phyloP scores from a whole-genome alignment of 2,113 vertebrate genomes.

The Gasterosteus nipponicus region DNA sequence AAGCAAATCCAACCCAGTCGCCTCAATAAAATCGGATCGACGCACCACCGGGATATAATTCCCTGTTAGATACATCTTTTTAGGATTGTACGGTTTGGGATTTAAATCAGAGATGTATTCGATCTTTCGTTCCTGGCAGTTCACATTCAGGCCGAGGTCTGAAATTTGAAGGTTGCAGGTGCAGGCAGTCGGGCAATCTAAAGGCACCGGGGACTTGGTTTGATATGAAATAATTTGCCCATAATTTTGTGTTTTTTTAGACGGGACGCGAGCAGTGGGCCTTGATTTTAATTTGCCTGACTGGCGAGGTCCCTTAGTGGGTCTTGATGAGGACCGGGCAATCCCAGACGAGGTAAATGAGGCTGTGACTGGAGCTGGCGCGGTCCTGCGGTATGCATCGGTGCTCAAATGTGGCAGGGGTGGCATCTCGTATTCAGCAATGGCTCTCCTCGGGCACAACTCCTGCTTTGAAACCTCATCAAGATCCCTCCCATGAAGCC shows the following conservation, averaged over 20 bases:
- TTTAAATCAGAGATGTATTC: slow-evolving; percentile 92
- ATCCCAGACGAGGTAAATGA: slow-evolving; percentile 92
- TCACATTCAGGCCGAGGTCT: slow-evolving; percentile 97
- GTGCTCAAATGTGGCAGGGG: slow-evolving; percentile 89
- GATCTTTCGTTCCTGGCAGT: slow-evolving; percentile 97
- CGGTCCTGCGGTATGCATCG: slow-evolving; percentile 90
- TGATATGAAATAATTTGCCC: slow-evolving; percentile 95
- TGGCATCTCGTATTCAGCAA: slow-evolving; percentile 94
- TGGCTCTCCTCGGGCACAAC: slow-evolving; percentile 93
- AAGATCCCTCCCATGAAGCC: slow-evolving; percentile 93
- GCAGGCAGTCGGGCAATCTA: slow-evolving; percentile 95
- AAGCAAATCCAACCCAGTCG: slow-evolving; percentile 92
- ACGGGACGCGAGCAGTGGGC: slow-evolving; percentile 87
- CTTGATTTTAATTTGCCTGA: slow-evolving; percentile 91
- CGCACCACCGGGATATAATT: slow-evolving; percentile 92
- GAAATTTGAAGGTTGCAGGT: slow-evolving; percentile 98
- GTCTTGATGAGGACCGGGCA: slow-evolving; percentile 88
- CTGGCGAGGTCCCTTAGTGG: slow-evolving; percentile 91
- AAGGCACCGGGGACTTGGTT: slow-evolving; percentile 98
- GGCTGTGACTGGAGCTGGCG: slow-evolving; percentile 86
- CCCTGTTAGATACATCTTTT: slow-evolving; percentile 98
- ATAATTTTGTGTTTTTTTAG: slow-evolving; percentile 91
- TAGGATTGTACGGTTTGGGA: slow-evolving; percentile 97
- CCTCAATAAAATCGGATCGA: slow-evolving; percentile 90
- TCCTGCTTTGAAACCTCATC: slow-evolving; percentile 97